Conservation (phyloP, 53 echinoderm and acorn worm species). For the Luidia sarsii region DNA sequence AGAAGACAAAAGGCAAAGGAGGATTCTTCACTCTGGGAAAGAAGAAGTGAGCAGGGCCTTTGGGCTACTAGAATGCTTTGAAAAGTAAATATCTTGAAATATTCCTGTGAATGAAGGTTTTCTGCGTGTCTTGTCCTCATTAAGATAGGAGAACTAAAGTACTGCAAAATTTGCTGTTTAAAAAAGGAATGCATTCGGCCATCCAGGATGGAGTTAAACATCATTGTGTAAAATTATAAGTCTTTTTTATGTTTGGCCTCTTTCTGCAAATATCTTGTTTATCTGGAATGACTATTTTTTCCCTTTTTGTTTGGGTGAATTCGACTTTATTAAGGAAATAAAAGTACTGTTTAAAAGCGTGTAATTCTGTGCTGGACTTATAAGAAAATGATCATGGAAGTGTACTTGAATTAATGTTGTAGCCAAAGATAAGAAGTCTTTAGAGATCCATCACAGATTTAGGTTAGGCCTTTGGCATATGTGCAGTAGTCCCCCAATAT, state of each 20-base stretch:
- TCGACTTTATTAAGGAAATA: neutral
- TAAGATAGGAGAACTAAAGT: slow-evolving; percentile 16
- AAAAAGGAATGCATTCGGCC: slow-evolving; percentile 33
- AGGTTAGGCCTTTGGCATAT: slow-evolving; percentile 29
- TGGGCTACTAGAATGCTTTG: neutral
- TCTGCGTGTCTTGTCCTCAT: slow-evolving; percentile 2
- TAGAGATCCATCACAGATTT: neutral
- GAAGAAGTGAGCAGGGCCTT: slow-evolving; percentile 28
- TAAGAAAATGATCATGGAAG: slow-evolving; percentile 33
- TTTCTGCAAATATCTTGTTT: slow-evolving; percentile 6
- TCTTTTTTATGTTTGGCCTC: slow-evolving; percentile 9
- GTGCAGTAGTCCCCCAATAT: slow-evolving; percentile 39
- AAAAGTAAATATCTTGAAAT: slow-evolving; percentile 13
- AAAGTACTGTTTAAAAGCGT: slow-evolving; percentile 46
- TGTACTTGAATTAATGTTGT: slow-evolving; percentile 48
- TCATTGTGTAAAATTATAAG: slow-evolving; percentile 18
- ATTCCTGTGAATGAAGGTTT: slow-evolving; percentile 43
- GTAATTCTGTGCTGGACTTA: slow-evolving; percentile 43
- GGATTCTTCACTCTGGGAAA: slow-evolving; percentile 68
- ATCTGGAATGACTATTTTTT: neutral
- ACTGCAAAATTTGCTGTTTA: slow-evolving; percentile 45
- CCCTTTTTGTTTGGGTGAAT: neutral
- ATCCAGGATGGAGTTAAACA: slow-evolving; percentile 16
- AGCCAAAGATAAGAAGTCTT: slow-evolving; percentile 40
- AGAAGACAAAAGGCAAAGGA: slow-evolving; percentile 90